Percentiles rank a stretch among this genome's conserved stretches.
phyloP scores from a whole-genome alignment of 2,888 invertebrate species.

The Leucophenga maculata region DNA sequence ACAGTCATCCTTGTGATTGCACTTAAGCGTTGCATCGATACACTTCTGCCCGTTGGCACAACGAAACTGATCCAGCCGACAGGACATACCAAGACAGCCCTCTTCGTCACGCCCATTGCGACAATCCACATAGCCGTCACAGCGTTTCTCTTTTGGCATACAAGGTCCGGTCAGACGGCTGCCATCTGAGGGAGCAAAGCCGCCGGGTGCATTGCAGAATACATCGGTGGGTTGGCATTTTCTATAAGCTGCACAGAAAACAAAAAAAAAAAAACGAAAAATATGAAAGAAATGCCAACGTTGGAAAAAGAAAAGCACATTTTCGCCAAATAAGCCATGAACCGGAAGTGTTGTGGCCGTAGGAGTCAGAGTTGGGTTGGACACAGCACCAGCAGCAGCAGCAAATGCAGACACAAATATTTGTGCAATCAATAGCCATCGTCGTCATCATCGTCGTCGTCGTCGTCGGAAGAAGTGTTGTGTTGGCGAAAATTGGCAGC shows the following conservation, averaged over 20 bases:
- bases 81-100: slow-evolving; percentile 80
- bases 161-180: slow-evolving; percentile 81
- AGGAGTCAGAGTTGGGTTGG: not conserved
- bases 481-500: not conserved
- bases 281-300: not conserved
- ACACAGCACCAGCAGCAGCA: not conserved
- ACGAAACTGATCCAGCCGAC: slow-evolving; percentile 88
- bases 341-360: slow-evolving; percentile 6
- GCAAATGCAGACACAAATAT: slow-evolving; percentile 21
- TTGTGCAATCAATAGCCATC: slow-evolving; percentile 15
- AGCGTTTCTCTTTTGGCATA: slow-evolving; percentile 89
- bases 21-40: slow-evolving; percentile 83
- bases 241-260: slow-evolving; percentile 80
- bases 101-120: slow-evolving; percentile 87
- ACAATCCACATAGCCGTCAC: slow-evolving; percentile 93
- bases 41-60: slow-evolving; percentile 87
- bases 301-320: slow-evolving; percentile 16
- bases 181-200: slow-evolving; percentile 73
- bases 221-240: slow-evolving; percentile 91
- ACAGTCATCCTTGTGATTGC: slow-evolving; percentile 93
- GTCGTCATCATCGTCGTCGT: not conserved
- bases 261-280: not conserved
- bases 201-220: slow-evolving; percentile 83
- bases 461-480: not conserved
- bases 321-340: slow-evolving; percentile 32